Evolutionary conservation across 2,888 invertebrate species (phyloP).

Genomic region (Bellardia pandia): DNA sequence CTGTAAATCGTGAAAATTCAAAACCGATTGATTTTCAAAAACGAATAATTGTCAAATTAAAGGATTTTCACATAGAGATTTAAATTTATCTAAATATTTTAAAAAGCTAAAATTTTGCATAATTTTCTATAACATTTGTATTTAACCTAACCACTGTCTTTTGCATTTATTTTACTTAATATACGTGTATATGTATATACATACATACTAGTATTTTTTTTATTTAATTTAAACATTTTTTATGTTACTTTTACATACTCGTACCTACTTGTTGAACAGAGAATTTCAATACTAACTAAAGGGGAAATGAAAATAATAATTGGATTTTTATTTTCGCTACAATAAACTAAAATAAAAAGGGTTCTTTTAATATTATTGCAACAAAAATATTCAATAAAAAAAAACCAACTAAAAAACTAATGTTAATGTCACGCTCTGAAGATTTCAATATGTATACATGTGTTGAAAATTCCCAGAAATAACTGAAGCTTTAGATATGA

Average conservation of each 20-base stretch:
- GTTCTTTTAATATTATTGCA: constrained; percentile 41
- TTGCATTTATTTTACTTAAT: no score
- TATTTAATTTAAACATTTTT: constrained; percentile 6
- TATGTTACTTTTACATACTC: not conserved
- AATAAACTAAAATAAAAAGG: constrained; percentile 26
- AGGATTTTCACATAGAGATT: no score
- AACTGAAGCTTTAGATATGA: constrained; percentile 10
- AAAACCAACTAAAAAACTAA: constrained; percentile 21
- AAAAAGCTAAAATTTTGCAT: no score
- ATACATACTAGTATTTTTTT: no score
- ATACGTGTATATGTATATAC: no score
- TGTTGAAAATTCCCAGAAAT: constrained; percentile 50
- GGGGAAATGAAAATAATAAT: constrained; percentile 60
- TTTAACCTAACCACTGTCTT: no score
- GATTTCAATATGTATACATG: constrained; percentile 56
- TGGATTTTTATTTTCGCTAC: constrained; percentile 35
- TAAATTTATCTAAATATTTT: no score
- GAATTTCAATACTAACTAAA: constrained; percentile 12
- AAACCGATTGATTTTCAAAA: no score
- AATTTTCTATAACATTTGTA: no score
- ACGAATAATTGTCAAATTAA: no score
- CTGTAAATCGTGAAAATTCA: no score
- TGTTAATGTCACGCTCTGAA: constrained; percentile 57
- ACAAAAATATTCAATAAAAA: constrained; percentile 21
- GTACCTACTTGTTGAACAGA: constrained; percentile 42